Percentiles rank a stretch among this genome's conserved stretches.
phyloP scores from a whole-genome alignment of 2,888 invertebrate species.

The Ommatoiulus sabulosus region DNA sequence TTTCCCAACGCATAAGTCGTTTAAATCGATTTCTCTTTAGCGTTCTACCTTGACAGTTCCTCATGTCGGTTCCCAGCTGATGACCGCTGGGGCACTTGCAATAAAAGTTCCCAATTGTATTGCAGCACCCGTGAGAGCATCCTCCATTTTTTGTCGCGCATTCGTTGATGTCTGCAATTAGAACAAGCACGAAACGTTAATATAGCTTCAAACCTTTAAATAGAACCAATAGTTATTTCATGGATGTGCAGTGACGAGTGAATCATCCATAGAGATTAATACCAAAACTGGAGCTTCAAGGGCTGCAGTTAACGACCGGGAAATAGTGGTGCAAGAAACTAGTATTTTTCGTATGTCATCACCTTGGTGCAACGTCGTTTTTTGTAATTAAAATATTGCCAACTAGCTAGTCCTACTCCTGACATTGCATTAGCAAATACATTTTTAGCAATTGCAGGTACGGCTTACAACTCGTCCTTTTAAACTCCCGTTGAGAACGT shows the following conservation, averaged over 20 bases:
- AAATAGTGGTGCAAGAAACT: background rate
- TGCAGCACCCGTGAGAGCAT: constrained; percentile 67
- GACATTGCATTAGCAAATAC: background rate
- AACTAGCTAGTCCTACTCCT: background rate
- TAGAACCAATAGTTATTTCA: background rate
- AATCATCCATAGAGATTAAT: background rate
- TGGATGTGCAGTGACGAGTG: background rate
- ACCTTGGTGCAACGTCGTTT: background rate
- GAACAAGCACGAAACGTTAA: background rate
- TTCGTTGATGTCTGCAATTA: constrained; percentile 66
- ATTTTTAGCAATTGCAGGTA: background rate
- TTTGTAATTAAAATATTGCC: background rate
- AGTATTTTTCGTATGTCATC: constrained; percentile 1
- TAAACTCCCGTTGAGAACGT: background rate
- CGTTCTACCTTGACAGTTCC: constrained; percentile 65
- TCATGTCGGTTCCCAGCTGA: constrained; percentile 63
- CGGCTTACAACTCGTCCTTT: background rate
- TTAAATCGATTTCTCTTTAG: background rate
- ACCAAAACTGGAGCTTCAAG: constrained; percentile 1
- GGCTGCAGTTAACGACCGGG: background rate
- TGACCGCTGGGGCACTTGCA: constrained; percentile 66
- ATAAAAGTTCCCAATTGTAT: constrained; percentile 65
- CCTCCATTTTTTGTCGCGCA: constrained; percentile 66
- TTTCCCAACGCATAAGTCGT: too few species aligned
- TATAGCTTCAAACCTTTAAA: background rate